Evolutionary conservation across 53 echinoderm and acorn worm genomes (phyloP).

Genomic region (Actinopyga echinites): DNA sequence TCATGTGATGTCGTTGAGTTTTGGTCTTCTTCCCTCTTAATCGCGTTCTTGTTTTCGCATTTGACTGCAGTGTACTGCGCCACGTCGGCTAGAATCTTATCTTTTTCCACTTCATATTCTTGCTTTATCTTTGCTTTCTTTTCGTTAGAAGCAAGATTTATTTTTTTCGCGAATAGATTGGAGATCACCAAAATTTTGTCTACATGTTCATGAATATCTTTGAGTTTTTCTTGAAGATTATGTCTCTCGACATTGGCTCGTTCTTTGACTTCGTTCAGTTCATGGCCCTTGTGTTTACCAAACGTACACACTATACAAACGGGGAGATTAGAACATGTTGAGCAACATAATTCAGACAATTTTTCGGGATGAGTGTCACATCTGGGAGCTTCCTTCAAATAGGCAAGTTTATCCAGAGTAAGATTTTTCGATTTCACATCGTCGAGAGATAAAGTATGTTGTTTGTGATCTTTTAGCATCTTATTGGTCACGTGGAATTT

Average conservation of each 20-base stretch:
- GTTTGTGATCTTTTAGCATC: too few species aligned
- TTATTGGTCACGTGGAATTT: too few species aligned
- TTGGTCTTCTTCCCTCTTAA: not conserved
- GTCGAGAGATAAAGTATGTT: too few species aligned
- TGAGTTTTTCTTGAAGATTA: not conserved
- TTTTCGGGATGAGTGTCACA: not conserved
- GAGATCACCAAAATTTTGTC: not conserved
- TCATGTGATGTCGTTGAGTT: not conserved
- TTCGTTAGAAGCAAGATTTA: not conserved
- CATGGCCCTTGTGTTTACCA: conserved; percentile 18
- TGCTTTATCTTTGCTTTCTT: not conserved
- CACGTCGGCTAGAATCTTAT: not conserved
- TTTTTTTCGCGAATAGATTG: not conserved
- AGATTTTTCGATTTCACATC: not conserved
- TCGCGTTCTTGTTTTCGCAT: not conserved
- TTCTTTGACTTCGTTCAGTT: not conserved
- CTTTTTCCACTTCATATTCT: not conserved
- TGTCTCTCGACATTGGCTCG: not conserved
- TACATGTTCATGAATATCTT: not conserved
- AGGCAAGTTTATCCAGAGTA: not conserved
- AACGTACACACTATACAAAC: conserved; percentile 12
- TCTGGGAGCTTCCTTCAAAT: not conserved
- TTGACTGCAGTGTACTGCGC: not conserved
- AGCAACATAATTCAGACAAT: not conserved
- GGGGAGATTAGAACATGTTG: not conserved